A percentile compares a stretch with the other conserved stretches of the same genome.
Conservation (phyloP, 1,140 invertebrate species). For the Lepidotrigona ventralis region DNA sequence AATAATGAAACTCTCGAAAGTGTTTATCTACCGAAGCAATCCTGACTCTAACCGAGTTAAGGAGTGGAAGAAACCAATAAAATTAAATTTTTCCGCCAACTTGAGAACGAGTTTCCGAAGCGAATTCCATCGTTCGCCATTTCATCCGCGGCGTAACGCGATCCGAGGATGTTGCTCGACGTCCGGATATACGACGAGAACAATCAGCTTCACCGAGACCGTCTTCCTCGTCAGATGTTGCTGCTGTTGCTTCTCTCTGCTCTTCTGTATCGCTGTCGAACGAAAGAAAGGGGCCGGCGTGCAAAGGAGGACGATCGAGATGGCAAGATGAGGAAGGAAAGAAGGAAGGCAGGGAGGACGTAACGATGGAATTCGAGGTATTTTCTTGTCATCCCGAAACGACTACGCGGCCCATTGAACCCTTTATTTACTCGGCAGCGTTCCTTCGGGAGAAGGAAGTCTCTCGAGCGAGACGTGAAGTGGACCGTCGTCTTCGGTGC, state of each 20-base stretch:
- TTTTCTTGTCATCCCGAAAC: slow-evolving; percentile 61
- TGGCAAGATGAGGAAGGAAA: background rate
- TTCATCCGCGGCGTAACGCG: slow-evolving; percentile 7
- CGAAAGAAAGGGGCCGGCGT: slow-evolving; percentile 21
- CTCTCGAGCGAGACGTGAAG: slow-evolving; percentile 43
- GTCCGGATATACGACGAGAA: slow-evolving; percentile 21
- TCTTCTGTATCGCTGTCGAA: background rate
- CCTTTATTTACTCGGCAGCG: slow-evolving; percentile 63
- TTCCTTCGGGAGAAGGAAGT: slow-evolving; percentile 40
- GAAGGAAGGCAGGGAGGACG: slow-evolving; percentile 12
- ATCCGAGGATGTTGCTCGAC: slow-evolving; percentile 46
- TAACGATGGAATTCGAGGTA: slow-evolving; percentile 59
- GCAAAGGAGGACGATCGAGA: slow-evolving; percentile 29
- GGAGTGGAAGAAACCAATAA: background rate
- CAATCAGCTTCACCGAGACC: slow-evolving; percentile 22
- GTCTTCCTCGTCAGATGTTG: slow-evolving; percentile 4
- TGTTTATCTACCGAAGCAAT: too few relatives aligned
- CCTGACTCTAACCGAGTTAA: background rate
- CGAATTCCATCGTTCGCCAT: slow-evolving; percentile 44
- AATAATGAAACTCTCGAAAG: too few relatives aligned
- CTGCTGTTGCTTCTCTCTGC: background rate
- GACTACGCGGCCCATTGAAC: slow-evolving; percentile 59
- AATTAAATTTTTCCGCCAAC: slow-evolving; percentile 35
- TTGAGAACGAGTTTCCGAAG: slow-evolving; percentile 49
- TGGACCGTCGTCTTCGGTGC: slow-evolving; percentile 45